Evolutionary conservation across 2,888 invertebrate genomes (phyloP).

Genomic region (Caenorhabditis plicata): DNA sequence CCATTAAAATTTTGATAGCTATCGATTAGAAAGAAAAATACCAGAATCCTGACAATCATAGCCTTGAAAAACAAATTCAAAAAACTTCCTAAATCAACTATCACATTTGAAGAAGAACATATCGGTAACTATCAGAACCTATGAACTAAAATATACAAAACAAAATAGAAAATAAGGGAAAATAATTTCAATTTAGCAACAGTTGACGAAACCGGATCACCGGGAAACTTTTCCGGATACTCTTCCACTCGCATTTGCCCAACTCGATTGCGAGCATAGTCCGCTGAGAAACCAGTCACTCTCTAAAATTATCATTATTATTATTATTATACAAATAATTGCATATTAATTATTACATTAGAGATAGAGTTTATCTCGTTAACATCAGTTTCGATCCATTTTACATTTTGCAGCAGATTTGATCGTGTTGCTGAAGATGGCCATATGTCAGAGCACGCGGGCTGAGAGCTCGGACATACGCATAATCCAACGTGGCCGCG

Average conservation of each 20-base stretch:
- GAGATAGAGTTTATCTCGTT: conserved; percentile 28
- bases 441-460: conserved; percentile 26
- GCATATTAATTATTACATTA: conserved; percentile 8
- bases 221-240: conserved; percentile 28
- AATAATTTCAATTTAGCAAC: too few relatives aligned
- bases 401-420: conserved; percentile 18
- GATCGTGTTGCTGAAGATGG: conserved; percentile 6
- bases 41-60: too few relatives aligned
- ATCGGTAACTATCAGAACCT: too few relatives aligned
- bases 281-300: conserved; percentile 38
- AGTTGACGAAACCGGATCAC: conserved; percentile 21
- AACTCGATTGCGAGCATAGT: conserved; percentile 35
- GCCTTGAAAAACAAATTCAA: too few relatives aligned
- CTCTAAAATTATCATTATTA: conserved; percentile 14
- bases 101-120: too few relatives aligned
- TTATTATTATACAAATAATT: background rate
- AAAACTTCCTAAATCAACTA: too few relatives aligned
- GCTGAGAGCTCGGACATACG: conserved; percentile 23
- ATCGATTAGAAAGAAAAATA: too few relatives aligned
- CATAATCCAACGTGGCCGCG: conserved; percentile 29
- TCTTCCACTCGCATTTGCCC: conserved; percentile 37
- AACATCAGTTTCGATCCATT: conserved; percentile 29
- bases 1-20: too few relatives aligned
- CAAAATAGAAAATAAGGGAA: too few relatives aligned
- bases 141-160: too few relatives aligned